These are phyloP conservation scores for Nemapogon koenigi DNA, from an alignment of 2,888 invertebrate genomes.

Conservation along the genomic window DNA sequence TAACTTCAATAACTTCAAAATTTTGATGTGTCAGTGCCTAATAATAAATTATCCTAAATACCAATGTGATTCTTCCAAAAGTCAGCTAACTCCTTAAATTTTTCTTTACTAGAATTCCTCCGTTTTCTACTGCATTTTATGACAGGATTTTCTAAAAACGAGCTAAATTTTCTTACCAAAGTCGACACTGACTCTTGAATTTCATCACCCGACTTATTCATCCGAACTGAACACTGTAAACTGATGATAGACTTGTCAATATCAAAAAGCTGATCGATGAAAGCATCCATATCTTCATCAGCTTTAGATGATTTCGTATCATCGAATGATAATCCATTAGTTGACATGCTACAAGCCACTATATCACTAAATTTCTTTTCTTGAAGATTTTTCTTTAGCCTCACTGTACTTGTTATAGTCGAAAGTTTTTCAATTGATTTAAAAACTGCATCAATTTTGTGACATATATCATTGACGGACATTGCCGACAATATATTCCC, in stretches of 20 bases:
- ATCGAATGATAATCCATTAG: slow-evolving; percentile 39
- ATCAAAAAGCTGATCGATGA: slow-evolving; percentile 48
- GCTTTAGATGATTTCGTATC: slow-evolving; percentile 31
- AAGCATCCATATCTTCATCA: slow-evolving; percentile 33
- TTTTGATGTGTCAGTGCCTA: no score
- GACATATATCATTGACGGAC: slow-evolving; percentile 45
- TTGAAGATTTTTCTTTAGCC: slow-evolving; percentile 25
- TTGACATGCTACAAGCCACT: slow-evolving; percentile 43
- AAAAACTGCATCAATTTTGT: slow-evolving; percentile 44
- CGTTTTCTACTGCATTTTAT: slow-evolving; percentile 32
- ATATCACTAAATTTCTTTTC: slow-evolving; percentile 13
- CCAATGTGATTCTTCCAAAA: slow-evolving; percentile 32
- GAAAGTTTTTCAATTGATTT: slow-evolving; percentile 45
- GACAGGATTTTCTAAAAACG: slow-evolving; percentile 30
- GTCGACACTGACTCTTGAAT: slow-evolving; percentile 40
- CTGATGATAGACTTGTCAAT: slow-evolving; percentile 32
- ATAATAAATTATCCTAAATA: not conserved
- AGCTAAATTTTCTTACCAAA: slow-evolving; percentile 41
- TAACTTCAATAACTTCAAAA: no score
- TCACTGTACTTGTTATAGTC: slow-evolving; percentile 31
- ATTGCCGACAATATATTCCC: slow-evolving; percentile 41
- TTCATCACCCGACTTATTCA: not conserved
- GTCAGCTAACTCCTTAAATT: slow-evolving; percentile 42
- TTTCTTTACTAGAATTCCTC: slow-evolving; percentile 33
- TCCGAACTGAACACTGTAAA: slow-evolving; percentile 20